Conservation (phyloP, 2,888 invertebrate genomes). For the Fabriciana adippe region DNA sequence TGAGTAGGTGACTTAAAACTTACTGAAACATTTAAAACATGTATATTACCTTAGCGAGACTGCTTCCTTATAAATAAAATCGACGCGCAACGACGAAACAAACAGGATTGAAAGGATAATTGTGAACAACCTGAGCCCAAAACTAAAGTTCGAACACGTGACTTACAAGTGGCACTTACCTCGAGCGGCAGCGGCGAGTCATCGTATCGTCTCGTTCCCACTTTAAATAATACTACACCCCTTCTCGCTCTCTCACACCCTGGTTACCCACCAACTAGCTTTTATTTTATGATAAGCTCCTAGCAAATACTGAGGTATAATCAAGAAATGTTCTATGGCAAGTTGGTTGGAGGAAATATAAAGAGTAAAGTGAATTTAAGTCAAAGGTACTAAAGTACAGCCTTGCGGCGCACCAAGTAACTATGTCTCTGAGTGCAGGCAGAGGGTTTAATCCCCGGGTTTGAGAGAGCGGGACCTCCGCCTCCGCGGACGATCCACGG, state of each 20-base stretch:
- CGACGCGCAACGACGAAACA: constrained; percentile 11
- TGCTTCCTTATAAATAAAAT: constrained; percentile 8
- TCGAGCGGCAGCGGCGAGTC: constrained; percentile 69
- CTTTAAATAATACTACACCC: constrained; percentile 66
- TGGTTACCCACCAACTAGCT: constrained; percentile 48
- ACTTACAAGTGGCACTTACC: constrained; percentile 75
- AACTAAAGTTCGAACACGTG: constrained; percentile 72
- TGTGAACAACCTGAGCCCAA: constrained; percentile 51
- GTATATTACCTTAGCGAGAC: neutral
- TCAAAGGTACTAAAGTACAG: constrained; percentile 19
- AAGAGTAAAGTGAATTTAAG: constrained; percentile 15
- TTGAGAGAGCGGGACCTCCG: constrained; percentile 80
- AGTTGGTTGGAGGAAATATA: constrained; percentile 17
- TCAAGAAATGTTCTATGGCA: constrained; percentile 5
- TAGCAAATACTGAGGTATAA: constrained; percentile 23
- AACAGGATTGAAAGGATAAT: constrained; percentile 38
- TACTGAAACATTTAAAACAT: neutral
- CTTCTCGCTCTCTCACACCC: constrained; percentile 78
- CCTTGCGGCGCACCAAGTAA: constrained; percentile 31
- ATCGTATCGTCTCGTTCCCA: constrained; percentile 78
- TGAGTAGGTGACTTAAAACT: neutral
- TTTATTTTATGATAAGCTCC: constrained; percentile 27
- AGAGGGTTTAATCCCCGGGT: constrained; percentile 57
- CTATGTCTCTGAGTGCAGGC: constrained; percentile 44
- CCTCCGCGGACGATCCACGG: constrained; percentile 75